These are phyloP conservation scores for Myripristis jacobus DNA, from an alignment of 2,797 vertebrate genomes.

Conservation along the genomic window DNA sequence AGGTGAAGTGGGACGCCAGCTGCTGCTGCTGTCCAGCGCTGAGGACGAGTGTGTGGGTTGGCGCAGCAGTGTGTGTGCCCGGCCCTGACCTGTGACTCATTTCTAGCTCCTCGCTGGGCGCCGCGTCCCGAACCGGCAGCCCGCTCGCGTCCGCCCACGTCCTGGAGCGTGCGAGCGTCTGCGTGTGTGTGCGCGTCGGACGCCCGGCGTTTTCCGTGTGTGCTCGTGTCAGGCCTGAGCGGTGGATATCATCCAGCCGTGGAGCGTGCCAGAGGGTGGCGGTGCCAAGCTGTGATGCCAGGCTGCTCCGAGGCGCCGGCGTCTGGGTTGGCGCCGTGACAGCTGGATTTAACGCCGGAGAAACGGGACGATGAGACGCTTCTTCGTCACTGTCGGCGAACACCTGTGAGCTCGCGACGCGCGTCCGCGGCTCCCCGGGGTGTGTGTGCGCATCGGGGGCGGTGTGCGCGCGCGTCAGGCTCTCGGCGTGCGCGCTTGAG, in stretches of 20 bases:
- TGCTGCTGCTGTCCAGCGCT: background rate
- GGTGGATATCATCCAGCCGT: slow-evolving; percentile 13
- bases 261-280: background rate
- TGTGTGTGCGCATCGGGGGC: background rate
- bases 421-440: background rate
- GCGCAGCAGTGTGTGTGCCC: background rate
- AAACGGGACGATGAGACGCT: slow-evolving; percentile 2
- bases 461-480: background rate
- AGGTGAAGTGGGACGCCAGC: background rate
- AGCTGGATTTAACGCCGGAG: slow-evolving; percentile 3
- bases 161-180: background rate
- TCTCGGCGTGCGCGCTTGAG: background rate
- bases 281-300: background rate
- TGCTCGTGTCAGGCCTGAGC: slow-evolving; percentile 1
- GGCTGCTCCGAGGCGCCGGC: background rate
- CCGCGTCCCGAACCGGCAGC: background rate
- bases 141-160: background rate
- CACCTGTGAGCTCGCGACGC: background rate
- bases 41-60: background rate
- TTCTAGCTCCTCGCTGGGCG: background rate
- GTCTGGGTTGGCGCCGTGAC: slow-evolving; percentile 3
- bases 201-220: background rate
- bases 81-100: background rate
- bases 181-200: background rate
- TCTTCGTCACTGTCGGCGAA: background rate